These are phyloP conservation scores for Vombatus ursinus DNA, from an alignment of 2,113 vertebrate species.

Conservation along the genomic window DNA sequence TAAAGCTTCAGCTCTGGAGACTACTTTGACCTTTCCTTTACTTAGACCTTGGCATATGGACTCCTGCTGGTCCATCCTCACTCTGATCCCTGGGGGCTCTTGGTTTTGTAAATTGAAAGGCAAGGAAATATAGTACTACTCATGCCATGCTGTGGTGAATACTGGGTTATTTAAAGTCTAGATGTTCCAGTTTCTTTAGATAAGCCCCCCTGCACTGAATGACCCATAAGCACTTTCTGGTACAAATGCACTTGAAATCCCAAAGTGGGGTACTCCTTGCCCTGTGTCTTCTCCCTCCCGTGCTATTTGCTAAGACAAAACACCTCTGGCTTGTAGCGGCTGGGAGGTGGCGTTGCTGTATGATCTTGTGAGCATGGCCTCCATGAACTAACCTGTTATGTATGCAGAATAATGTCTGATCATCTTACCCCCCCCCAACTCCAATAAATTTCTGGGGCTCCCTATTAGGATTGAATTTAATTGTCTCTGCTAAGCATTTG, in stretches of 20 bases:
- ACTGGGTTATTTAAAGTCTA: constrained; percentile 60
- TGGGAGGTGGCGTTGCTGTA: background rate
- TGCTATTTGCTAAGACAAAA: background rate
- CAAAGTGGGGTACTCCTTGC: background rate
- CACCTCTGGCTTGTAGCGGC: background rate
- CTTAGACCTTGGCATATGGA: constrained; percentile 40
- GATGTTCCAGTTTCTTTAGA: constrained; percentile 41
- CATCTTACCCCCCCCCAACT: background rate
- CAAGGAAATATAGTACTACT: constrained; percentile 64
- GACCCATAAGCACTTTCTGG: constrained; percentile 20
- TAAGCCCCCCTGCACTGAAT: constrained; percentile 18
- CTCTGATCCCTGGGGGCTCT: constrained; percentile 64
- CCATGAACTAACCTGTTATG: background rate
- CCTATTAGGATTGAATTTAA: background rate
- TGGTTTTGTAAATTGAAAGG: constrained; percentile 62
- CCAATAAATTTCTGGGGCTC: background rate
- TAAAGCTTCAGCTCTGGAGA: constrained; percentile 8
- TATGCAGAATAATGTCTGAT: background rate
- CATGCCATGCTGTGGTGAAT: background rate
- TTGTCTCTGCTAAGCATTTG: background rate
- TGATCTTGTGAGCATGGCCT: background rate
- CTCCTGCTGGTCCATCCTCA: constrained; percentile 44
- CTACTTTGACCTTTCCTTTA: constrained; percentile 40
- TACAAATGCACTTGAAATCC: constrained; percentile 11
- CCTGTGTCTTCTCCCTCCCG: background rate